Percentiles rank a stretch among this genome's conserved stretches.
Conservation (phyloP, 2,113 vertebrate genomes). For the Gnathochromis pfefferi region DNA sequence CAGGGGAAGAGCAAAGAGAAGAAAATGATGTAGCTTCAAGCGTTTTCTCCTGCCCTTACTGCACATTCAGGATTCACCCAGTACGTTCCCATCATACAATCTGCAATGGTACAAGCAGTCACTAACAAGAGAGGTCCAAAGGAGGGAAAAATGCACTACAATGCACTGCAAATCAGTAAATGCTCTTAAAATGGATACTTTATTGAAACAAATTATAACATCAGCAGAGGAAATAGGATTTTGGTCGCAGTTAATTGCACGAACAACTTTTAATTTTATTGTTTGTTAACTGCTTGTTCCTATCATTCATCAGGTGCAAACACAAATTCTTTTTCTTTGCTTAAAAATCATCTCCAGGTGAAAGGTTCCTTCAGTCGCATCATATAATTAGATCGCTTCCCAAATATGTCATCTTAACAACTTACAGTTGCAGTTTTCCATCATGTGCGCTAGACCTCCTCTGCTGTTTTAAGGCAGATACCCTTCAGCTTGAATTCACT, state of each 20-base stretch:
- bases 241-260: neutral
- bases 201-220: neutral
- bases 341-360: neutral
- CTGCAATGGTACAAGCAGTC: neutral
- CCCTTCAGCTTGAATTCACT: neutral
- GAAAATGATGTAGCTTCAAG: neutral
- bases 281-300: accelerated
- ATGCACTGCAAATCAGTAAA: neutral
- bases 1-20: neutral
- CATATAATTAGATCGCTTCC: neutral
- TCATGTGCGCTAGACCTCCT: neutral
- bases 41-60: neutral
- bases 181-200: neutral
- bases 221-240: neutral
- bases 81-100: too few relatives aligned
- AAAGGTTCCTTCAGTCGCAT: neutral
- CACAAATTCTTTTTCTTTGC: neutral
- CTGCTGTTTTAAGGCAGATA: neutral
- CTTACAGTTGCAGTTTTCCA: neutral
- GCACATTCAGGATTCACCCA: neutral
- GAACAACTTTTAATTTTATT: neutral
- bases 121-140: neutral
- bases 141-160: neutral
- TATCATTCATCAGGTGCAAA: neutral
- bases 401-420: neutral